A percentile compares a stretch with the other conserved stretches of the same genome.
These are phyloP conservation scores for Macrostomum lignano DNA, from an alignment of 1,140 invertebrate species.

Conservation along the genomic window DNA sequence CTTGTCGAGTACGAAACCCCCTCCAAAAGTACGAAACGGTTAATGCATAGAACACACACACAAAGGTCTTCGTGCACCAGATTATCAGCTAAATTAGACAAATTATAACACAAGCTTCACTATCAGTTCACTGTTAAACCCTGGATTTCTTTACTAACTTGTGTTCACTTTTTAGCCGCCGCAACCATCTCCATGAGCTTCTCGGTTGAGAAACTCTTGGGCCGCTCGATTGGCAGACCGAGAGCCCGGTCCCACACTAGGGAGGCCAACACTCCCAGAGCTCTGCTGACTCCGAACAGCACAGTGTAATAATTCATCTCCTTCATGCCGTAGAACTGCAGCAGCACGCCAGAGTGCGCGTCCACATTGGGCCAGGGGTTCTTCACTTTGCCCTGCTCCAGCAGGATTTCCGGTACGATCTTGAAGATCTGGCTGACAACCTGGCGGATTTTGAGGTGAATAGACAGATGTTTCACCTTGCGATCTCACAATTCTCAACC, in stretches of 20 bases:
- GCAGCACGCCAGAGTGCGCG: conserved; percentile 70
- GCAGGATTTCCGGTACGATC: conserved; percentile 62
- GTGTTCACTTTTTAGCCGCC: too few relatives aligned
- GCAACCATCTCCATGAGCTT: conserved; percentile 36
- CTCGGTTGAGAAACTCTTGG: conserved; percentile 70
- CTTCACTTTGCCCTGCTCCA: conserved; percentile 77
- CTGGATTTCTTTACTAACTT: too few relatives aligned
- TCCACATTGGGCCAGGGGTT: conserved; percentile 98
- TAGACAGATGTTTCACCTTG: too few relatives aligned
- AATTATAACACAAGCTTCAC: too few relatives aligned
- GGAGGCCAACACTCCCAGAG: conserved; percentile 58
- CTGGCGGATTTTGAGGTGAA: too few relatives aligned
- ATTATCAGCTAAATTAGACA: too few relatives aligned
- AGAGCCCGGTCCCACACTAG: conserved; percentile 78
- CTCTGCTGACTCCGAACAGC: conserved; percentile 73
- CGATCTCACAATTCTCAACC: too few relatives aligned
- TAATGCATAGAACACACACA: too few relatives aligned
- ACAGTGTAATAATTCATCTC: conserved; percentile 98
- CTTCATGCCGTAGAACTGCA: conserved; percentile 76
- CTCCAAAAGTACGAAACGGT: too few relatives aligned
- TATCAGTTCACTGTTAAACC: too few relatives aligned
- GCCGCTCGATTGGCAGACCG: conserved; percentile 71
- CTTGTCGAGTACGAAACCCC: too few relatives aligned
- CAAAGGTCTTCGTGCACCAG: too few relatives aligned
- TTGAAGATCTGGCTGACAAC: conserved; percentile 61